phyloP scores from a whole-genome alignment of 2,888 invertebrate genomes.

The Muschampia plurimacula region DNA sequence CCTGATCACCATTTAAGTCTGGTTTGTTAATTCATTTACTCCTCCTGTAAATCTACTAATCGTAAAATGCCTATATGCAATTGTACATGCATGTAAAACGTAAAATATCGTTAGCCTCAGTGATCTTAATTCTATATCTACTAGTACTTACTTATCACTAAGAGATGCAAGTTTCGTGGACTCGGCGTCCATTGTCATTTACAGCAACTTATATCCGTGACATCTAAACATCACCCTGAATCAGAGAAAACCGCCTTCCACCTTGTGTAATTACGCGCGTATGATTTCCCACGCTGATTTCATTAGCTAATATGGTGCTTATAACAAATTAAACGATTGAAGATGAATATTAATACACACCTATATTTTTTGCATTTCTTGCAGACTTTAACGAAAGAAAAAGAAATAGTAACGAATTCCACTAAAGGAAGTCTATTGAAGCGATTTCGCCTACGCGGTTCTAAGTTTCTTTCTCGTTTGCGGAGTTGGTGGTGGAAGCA shows the following conservation, averaged over 20 bases:
- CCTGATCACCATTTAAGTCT: not conserved
- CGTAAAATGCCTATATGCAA: not conserved
- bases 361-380: not conserved
- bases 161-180: too few species aligned
- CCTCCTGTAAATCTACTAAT: not conserved
- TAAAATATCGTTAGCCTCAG: too few species aligned
- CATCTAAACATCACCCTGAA: too few species aligned
- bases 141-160: too few species aligned
- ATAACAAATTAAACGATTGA: not conserved
- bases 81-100: too few species aligned
- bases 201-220: too few species aligned
- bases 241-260: too few species aligned
- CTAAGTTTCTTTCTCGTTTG: constrained; percentile 67
- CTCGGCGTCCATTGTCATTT: too few species aligned
- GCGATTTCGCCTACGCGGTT: constrained; percentile 70
- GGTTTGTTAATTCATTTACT: not conserved
- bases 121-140: too few species aligned
- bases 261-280: too few species aligned
- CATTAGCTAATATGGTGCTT: not conserved
- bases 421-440: constrained; percentile 62
- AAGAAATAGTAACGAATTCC: constrained; percentile 37
- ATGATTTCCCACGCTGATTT: too few species aligned
- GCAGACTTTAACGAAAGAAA: constrained; percentile 1
- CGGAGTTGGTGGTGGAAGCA: constrained; percentile 79
- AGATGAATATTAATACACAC: too few species aligned